Base-by-base conservation (phyloP, 2,113 vertebrate species). In the Sterna hirundo region DNA sequence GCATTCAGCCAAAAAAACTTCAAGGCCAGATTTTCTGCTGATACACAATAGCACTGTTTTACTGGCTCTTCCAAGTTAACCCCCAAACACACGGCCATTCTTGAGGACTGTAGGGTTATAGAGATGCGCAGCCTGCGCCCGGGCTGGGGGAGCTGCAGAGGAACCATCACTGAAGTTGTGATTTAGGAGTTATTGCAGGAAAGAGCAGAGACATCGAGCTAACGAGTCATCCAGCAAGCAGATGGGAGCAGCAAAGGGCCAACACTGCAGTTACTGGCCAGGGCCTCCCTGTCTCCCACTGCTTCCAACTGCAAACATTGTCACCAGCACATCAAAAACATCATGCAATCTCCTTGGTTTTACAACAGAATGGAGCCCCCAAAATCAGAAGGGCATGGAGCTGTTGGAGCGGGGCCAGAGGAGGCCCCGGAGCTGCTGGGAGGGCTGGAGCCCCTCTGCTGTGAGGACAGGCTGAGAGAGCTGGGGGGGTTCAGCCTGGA, bases 61-160 rank as follows among this genome's bases (percentile, higher is more conserved):
- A 20, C 29, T 49, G 49, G 34, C 14, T 19, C 49, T 62, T 55
- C 13, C 44, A 27, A 18, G 38, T 34, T 6, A 25, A 23, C 7
- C 25, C 25, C 11, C 27, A 65, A 18, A 20, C 4, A 3, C 38
- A 15, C 1, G 34, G 29, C 29, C 15, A 32, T 3, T 9, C 25
- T 15, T 7, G 42, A 57, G 61, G 36, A 8, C 16, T 13, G 25
- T 0, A 21, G 18, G 29, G 10, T n/a, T 27, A 1, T 0, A 4
- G 70, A n/a, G 20, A 32, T 1, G 1, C 19, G 55, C 2, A 47
- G 13, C 30, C 51, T 26, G 38, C 8, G 47, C 3, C 7, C 38
- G 22, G 38, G 55, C 77, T 5, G 8, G 30, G 5, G 57, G 6
- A 2, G 17, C 38, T 8, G 46, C 42, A 15, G 11, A 51, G 57